phyloP scores from a whole-genome alignment of 2,797 vertebrate genomes.

The Dicrostonyx torquatus region DNA sequence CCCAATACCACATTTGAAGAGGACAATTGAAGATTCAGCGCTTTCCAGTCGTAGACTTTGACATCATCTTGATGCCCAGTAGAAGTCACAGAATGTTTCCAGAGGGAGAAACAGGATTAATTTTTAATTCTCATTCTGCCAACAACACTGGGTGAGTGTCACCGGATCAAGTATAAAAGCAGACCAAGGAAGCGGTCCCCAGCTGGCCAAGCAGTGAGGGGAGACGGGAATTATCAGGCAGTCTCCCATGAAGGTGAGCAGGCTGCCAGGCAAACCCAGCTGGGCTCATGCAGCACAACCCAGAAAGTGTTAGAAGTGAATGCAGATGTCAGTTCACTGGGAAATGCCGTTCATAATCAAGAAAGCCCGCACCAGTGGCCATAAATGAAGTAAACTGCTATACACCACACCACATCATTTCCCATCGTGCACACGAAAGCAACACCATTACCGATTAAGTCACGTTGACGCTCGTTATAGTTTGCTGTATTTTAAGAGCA shows the following conservation, averaged over 20 bases:
- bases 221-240: neutral
- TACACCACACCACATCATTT: neutral
- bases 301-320: neutral
- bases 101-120: no score
- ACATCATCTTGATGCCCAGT: neutral
- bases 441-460: no score
- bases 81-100: neutral
- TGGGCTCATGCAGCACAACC: neutral
- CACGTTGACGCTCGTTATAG: neutral
- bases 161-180: neutral
- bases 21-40: neutral
- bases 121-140: neutral
- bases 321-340: neutral
- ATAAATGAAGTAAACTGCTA: no score
- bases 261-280: neutral
- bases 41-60: neutral
- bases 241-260: neutral
- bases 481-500: neutral
- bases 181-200: neutral
- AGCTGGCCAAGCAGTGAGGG: no score
- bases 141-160: rapidly evolving
- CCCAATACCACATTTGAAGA: neutral
- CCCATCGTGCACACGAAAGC: neutral
- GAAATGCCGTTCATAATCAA: neutral
- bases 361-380: neutral